Evolutionary conservation across 2,888 invertebrate genomes (phyloP), one percentile per base, ranked within the genome.

Genomic region (Blastobasis adustella): DNA sequence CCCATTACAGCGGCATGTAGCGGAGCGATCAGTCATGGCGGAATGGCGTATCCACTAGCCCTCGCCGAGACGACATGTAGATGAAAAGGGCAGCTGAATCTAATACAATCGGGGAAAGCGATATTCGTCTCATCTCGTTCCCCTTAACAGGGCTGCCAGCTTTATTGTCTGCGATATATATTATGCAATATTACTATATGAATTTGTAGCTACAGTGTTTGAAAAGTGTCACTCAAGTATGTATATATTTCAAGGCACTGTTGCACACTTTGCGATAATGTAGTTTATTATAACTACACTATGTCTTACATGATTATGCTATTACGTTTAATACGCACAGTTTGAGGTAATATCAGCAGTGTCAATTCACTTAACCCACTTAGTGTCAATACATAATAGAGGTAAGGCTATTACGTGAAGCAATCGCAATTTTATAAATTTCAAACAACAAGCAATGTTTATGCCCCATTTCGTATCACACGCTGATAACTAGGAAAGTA

Each of bases 31-130:
- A 56, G 56, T 62, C 65, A 66, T 60, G 62, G 55, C 23, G 55
- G 54, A 61, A 52, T 60, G 53, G 72, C 73, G 66, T 77, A 82
- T 82, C 81, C 81, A 76, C 73, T 67, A 75, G 70, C 71, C 66
- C 65, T 70, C 68, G 66, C 73, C 73, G 71, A 75, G 78, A 77
- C 78, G 85, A 83, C 81, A 87, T 86, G 87, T 85, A 85, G 85
- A 87, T 86, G 86, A 86, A 87, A 87, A 85, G 87, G 86, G 84
- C 87, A 87, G 84, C 84, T 82, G 85, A 88, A 87, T 86, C 84
- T 88, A 87, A 88, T 87, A 88, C 85, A 87, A 88, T 87, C 83
- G 84, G 77, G 79, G 77, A 83, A 85, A 85, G 76, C 85, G 82
- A 86, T 84, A 85, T 82, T 79, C 76, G 66, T 74, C 23, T 23